Percentiles rank a stretch among this genome's conserved stretches.
Conservation (phyloP, 2,888 invertebrate genomes). For the Andrena marginata region DNA sequence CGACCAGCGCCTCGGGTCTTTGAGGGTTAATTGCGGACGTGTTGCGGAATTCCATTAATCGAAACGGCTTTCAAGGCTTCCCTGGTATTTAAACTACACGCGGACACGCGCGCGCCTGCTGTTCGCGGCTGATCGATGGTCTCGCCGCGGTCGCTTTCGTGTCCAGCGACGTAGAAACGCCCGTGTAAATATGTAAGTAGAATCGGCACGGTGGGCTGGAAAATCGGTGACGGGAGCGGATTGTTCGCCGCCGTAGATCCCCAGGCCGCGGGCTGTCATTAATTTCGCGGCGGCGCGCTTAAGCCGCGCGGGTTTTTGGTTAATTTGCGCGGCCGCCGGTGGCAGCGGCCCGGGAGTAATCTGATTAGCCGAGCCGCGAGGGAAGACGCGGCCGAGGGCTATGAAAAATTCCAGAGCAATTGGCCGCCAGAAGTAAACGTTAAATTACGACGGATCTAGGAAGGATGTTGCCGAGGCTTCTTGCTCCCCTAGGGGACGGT, state of each 20-base stretch:
- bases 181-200: conserved; percentile 47
- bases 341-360: conserved; percentile 28
- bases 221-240: background rate
- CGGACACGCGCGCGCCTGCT: conserved; percentile 53
- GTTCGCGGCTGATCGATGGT: conserved; percentile 63
- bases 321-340: conserved; percentile 17
- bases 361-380: conserved; percentile 29
- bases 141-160: conserved; percentile 53
- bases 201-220: conserved; percentile 34
- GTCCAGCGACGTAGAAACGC: conserved; percentile 41
- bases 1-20: conserved; percentile 73
- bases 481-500: conserved; percentile 16
- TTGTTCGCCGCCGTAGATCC: background rate
- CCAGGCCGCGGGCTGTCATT: background rate
- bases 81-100: conserved; percentile 71
- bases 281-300: conserved; percentile 24
- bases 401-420: conserved; percentile 51
- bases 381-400: conserved; percentile 18
- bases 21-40: conserved; percentile 76
- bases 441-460: conserved; percentile 60
- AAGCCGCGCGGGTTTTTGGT: conserved; percentile 19
- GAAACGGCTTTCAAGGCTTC: conserved; percentile 74
- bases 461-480: conserved; percentile 26
- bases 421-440: conserved; percentile 18
- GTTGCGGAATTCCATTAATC: conserved; percentile 77